Evolutionary conservation across 2,888 invertebrate genomes (phyloP).

Genomic region (Mesoligia furuncula): DNA sequence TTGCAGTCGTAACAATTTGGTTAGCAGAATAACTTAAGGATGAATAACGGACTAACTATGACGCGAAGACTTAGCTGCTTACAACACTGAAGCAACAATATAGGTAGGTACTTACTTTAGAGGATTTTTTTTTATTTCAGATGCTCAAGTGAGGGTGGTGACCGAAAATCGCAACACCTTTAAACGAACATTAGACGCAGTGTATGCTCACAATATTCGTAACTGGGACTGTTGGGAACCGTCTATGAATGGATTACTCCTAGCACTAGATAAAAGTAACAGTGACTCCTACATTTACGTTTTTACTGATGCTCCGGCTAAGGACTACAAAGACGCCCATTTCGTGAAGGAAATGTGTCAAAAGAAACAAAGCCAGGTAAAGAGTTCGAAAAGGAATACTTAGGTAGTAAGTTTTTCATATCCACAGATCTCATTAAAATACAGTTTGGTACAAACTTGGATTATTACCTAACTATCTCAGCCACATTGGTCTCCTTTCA

Average conservation of each 20-base stretch:
- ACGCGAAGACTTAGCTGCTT: not conserved
- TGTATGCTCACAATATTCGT: conserved; percentile 34
- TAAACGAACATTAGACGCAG: conserved; percentile 26
- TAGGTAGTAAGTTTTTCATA: not conserved
- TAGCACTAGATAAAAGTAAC: conserved; percentile 64
- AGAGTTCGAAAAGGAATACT: not conserved
- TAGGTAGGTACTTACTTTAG: not conserved
- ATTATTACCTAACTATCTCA: not conserved
- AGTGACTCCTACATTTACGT: conserved; percentile 69
- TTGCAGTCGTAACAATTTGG: not conserved
- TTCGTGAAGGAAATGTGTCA: conserved; percentile 65
- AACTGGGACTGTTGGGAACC: conserved; percentile 65
- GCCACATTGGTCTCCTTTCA: not conserved
- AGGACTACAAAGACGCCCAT: conserved; percentile 53
- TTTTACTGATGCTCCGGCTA: conserved; percentile 73
- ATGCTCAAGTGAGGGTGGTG: conserved; percentile 28
- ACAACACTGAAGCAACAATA: not conserved
- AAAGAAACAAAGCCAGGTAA: conserved; percentile 68
- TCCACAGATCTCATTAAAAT: not conserved
- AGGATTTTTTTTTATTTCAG: conserved; percentile 13
- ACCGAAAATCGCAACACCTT: conserved; percentile 39
- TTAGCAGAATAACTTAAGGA: not conserved
- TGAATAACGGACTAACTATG: not conserved
- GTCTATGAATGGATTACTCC: conserved; percentile 64
- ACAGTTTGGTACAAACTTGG: not conserved